These are phyloP conservation scores for Drosophila sucinea DNA, from an alignment of 1,140 invertebrate species.

Conservation along the genomic window DNA sequence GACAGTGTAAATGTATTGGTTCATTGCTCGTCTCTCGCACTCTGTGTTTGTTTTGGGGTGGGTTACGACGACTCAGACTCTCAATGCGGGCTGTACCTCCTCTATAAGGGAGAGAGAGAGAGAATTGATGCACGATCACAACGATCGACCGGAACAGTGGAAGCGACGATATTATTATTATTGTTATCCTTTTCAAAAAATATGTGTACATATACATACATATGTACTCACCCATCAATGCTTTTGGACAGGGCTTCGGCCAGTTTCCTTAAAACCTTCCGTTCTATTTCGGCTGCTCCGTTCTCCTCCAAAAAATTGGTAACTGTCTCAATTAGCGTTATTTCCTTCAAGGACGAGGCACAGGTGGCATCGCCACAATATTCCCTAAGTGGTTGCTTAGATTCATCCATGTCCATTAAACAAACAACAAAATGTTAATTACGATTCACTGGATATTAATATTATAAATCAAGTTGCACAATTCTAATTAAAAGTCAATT, in stretches of 20 bases:
- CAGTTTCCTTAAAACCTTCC: slow-evolving; percentile 54
- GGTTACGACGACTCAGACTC: slow-evolving; percentile 31
- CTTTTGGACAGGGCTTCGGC: slow-evolving; percentile 69
- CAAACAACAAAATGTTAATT: neutral
- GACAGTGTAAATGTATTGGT: slow-evolving; percentile 20
- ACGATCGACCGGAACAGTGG: slow-evolving; percentile 19
- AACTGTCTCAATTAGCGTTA: slow-evolving; percentile 67
- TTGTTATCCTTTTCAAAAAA: neutral
- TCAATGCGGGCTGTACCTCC: slow-evolving; percentile 6
- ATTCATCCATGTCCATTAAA: slow-evolving; percentile 49
- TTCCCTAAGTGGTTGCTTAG: slow-evolving; percentile 58
- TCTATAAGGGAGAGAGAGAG: slow-evolving; percentile 19
- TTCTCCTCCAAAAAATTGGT: slow-evolving; percentile 71
- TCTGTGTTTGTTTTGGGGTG: slow-evolving; percentile 51
- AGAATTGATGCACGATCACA: slow-evolving; percentile 36
- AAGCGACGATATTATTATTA: neutral
- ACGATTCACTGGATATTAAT: neutral
- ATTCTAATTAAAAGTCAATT: slow-evolving; percentile 8
- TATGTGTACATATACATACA: no score
- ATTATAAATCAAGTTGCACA: neutral
- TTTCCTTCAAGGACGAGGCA: slow-evolving; percentile 63
- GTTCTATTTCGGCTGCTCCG: slow-evolving; percentile 63
- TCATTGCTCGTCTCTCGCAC: slow-evolving; percentile 29
- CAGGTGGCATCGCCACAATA: slow-evolving; percentile 49
- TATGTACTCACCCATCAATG: slow-evolving; percentile 59